Evolutionary conservation across 2,888 invertebrate species (phyloP), one percentile per base, ranked within the genome.

Genomic region (Colostygia pectinataria): DNA sequence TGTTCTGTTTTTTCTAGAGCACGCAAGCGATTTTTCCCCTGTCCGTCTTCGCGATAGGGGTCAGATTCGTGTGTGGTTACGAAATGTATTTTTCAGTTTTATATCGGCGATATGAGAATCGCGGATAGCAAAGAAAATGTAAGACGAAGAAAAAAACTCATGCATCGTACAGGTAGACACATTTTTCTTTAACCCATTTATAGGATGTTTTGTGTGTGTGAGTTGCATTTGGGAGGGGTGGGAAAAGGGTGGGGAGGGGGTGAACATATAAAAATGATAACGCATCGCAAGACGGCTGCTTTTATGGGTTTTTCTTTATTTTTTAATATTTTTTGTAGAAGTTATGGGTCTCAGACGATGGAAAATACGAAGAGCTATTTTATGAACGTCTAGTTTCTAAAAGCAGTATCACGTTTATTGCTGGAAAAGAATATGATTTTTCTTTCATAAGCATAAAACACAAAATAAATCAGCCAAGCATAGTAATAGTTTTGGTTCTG

Each of bases 171-270:
- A 90, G 89, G 90, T 90, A 90, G 90, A 90, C 89, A 90, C 90
- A 90, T 89, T 88, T 89, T 87, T 89, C 88, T 88, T 86, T 89
- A 90, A 90, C 89, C 88, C 84, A 88, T 89, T 89, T 89, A 89
- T 88, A 84, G 80, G 69, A 73, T 68, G 74, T 69, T 71, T 66
- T 67, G 66, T 74, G 80, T 76, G 85, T 80, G 83, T 68, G 78
- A 66, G 72, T 63, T 57, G 55, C 83, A 84, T 77, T 76, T 66
- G 55, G 69, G 73, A 71, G 78, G 65, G 20, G 65, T 65, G 71
- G 77, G 66, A 49, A 66, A 76, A 83, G 79, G 73, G 76, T 74
- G 63, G 72, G 71, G 61, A 66, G 72, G 70, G 77, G 80, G 66
- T 54, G 77, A 72, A 80, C 88, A 88, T 89, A 90, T 90, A 89